Evolutionary conservation across 2,797 vertebrate genomes (phyloP), one percentile per base, ranked within the genome.

Genomic region (Periophthalmus magnuspinnatus): DNA sequence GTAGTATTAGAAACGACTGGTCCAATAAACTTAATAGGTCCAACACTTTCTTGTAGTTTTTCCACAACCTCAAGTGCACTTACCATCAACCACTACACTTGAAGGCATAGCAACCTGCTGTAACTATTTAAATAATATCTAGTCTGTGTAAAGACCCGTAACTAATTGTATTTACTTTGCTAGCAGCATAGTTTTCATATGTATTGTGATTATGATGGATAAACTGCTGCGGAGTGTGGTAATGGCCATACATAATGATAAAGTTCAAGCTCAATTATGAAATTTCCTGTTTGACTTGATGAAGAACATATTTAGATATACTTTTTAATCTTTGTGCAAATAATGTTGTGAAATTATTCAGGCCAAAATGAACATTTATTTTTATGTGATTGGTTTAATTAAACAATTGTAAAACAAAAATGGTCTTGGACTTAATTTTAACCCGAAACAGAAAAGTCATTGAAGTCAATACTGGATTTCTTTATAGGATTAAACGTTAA

Each of bases 11-110:
- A 24, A 28, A 16, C 32, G 14, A 17, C 36, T 64, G 41, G 22
- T 28, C 13, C 61, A 63, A 63, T 63, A 63, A 63, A 63, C 38
- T 24, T 64, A 38, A 56, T 17, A 69, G 69, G 69, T 77, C 50
- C 48, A 6, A 6, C 78, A 52, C 65, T 71, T 77, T 73, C 71
- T 68, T 41, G 45, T 78, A 62, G 28, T 66, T 79, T 67, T 73
- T 74, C 67, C 67, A 67, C 47, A 79, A 75, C 81, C 81, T 86
- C 50, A 92, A 92, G 91, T 92, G 91, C 67, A 79, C 88, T 92
- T 91, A 86, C 28, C 71, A 69, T 71, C 59, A 41, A 16, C 19
- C 2, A 71, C 47, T 33, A 28, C 59, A 68, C 21, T 16, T 13
- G 54, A 32, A 75, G 41, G 33, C 34, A 54, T 58, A 22, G 50